phyloP scores from a whole-genome alignment of 2,888 invertebrate species.

The Torymus auratus region DNA sequence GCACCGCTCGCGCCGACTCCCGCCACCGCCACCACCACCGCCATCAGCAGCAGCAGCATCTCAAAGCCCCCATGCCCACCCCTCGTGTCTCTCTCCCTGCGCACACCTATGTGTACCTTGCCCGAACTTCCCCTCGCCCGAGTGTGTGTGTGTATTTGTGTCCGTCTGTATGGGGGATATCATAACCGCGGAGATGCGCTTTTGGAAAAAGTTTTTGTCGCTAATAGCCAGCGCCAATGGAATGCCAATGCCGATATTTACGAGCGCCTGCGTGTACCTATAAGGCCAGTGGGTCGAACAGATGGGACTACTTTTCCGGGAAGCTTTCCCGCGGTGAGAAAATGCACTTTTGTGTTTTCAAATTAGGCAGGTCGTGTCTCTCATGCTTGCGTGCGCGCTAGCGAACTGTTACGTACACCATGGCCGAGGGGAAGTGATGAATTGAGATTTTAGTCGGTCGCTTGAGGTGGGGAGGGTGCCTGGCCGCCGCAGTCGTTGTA shows the following conservation, averaged over 20 bases:
- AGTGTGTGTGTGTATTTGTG: not conserved
- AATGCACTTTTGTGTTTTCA: slow-evolving; percentile 10
- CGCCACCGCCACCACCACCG: slow-evolving; percentile 46
- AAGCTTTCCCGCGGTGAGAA: slow-evolving; percentile 33
- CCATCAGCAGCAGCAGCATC: slow-evolving; percentile 41
- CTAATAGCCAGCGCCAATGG: not conserved
- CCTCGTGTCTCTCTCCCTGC: not conserved
- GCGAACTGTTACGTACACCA: not conserved
- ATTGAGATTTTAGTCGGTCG: not conserved
- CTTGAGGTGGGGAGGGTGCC: too few relatives aligned
- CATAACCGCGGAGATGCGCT: not conserved
- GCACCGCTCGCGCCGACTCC: slow-evolving; percentile 58
- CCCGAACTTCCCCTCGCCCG: not conserved
- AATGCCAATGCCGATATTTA: not conserved
- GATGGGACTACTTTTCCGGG: slow-evolving; percentile 27
- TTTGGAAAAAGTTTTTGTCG: not conserved
- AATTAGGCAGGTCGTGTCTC: slow-evolving; percentile 8
- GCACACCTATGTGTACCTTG: slow-evolving; percentile 7
- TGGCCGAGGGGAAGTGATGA: not conserved
- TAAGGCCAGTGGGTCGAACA: not conserved
- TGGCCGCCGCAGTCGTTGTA: too few relatives aligned
- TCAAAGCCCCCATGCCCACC: slow-evolving; percentile 23
- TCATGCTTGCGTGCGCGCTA: not conserved
- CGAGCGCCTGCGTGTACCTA: not conserved
- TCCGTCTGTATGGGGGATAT: too few relatives aligned